Conservation (phyloP, 2,113 vertebrate genomes). For the Kobus ellipsiprymnus region DNA sequence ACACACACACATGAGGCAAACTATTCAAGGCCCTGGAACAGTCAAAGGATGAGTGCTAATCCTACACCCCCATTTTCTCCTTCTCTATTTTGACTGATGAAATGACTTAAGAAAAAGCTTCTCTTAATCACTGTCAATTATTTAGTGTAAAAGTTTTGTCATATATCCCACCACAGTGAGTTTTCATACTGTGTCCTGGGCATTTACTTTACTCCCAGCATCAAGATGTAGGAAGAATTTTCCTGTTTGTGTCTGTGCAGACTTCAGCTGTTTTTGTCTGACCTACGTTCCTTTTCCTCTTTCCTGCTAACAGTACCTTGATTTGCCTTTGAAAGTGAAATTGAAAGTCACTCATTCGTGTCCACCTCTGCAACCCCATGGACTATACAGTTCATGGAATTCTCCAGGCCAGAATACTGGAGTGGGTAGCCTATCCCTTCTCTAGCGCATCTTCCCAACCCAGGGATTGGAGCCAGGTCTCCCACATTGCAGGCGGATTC, state of each 20-base stretch:
- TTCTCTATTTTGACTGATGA: background rate
- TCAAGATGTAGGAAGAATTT: background rate
- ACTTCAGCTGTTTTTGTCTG: background rate
- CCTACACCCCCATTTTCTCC: background rate
- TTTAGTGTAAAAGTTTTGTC: background rate
- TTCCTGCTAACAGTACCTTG: background rate
- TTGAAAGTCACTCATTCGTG: background rate
- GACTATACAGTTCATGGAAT: background rate
- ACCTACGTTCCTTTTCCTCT: background rate
- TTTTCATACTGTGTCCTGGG: background rate
- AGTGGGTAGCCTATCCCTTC: background rate
- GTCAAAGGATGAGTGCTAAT: background rate
- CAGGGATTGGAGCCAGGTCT: background rate
- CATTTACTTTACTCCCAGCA: background rate
- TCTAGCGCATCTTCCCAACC: background rate
- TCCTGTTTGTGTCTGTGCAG: background rate
- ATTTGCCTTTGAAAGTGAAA: background rate
- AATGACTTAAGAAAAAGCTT: background rate
- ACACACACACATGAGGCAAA: background rate
- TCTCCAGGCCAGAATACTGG: background rate
- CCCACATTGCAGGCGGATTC: background rate
- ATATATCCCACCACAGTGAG: background rate
- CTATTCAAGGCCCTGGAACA: background rate
- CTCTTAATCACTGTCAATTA: background rate
- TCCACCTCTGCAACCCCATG: background rate